Evolutionary conservation across 2,888 invertebrate species (phyloP), one percentile per base, ranked within the genome.

Genomic region (Hirtodrosophila trivittata): DNA sequence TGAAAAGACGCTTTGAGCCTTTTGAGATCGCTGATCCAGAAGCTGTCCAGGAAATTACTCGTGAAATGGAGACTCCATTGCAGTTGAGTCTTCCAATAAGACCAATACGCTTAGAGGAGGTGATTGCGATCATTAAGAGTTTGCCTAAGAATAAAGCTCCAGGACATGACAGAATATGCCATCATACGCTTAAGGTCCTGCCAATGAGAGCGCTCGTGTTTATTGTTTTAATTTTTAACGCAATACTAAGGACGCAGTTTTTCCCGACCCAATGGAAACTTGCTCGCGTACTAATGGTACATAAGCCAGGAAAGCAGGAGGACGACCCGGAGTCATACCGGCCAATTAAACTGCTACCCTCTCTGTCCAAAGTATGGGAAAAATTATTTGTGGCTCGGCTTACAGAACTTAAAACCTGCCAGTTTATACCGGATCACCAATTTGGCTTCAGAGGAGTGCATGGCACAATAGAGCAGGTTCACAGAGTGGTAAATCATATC

Each of bases 251-350:
- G n/a, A 10, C 7, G 3, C n/a, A 32, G 32, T n/a, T 5, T n/a
- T 32, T 7, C 5, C 32, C 32, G 3, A 10, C 32, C 10, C 9
- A 10, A 3, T 3, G n/a, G 7, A 3, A 10, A 3, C n/a, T 32
- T 32, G n/a, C n/a, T n/a, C n/a, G n/a, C n/a, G n/a, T n/a, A n/a
- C n/a, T n/a, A n/a, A 41, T 21, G n/a, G 16, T 41, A 3, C 21
- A 3, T 8, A 41, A 41, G 10, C 41, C 41, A n/a, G 9, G 18
- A 14, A 41, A 18, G 41, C 10, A 4, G 2, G 41, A 21, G 10
- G 18, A 21, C 10, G 41, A 41, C 4, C 41, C 41, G 1, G 18
- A 41, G 21, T 41, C 10, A 2, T 41, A 41, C 25, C 41, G 41
- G 6, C 25, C 25, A 6, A 41, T 41, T 9, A 41, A 18, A 1